Percentiles rank a stretch among this genome's conserved stretches.
phyloP scores from a whole-genome alignment of 2,888 invertebrate species.

The Brachypalpus laphriformis region DNA sequence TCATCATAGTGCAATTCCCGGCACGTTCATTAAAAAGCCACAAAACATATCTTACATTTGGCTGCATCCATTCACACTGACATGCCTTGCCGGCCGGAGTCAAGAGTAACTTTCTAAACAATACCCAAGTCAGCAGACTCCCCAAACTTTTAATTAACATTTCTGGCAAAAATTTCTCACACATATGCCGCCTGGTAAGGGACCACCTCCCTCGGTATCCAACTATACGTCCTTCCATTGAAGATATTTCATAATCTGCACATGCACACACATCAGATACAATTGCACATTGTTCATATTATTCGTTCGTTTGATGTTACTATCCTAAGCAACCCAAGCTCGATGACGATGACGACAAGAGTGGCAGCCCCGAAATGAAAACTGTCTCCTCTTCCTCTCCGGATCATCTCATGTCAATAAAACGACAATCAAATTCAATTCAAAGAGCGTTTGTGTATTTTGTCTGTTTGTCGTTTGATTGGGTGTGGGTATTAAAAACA shows the following conservation, averaged over 20 bases:
- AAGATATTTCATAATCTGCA: constrained; percentile 56
- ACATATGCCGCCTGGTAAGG: constrained; percentile 13
- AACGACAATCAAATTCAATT: constrained; percentile 58
- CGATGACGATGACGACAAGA: background rate
- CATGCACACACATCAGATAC: constrained; percentile 28
- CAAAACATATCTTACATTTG: constrained; percentile 44
- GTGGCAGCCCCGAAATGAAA: constrained; percentile 15
- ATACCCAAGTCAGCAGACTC: constrained; percentile 31
- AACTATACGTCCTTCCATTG: constrained; percentile 32
- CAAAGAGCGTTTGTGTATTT: constrained; percentile 42
- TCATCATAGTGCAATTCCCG: constrained; percentile 28
- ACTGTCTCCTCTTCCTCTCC: background rate
- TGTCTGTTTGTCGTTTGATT: constrained; percentile 62
- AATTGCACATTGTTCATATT: constrained; percentile 49
- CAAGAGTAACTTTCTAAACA: constrained; percentile 57
- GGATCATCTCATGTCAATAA: constrained; percentile 43
- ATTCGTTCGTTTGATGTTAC: constrained; percentile 33
- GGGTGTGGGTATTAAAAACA: constrained; percentile 61
- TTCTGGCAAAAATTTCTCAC: constrained; percentile 55
- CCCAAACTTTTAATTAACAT: constrained; percentile 67
- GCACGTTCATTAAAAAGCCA: constrained; percentile 62
- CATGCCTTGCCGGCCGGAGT: constrained; percentile 17
- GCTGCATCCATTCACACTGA: constrained; percentile 45
- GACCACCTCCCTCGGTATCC: constrained; percentile 22
- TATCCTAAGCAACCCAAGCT: constrained; percentile 4